Evolutionary conservation across 2,888 invertebrate species (phyloP).

Genomic region (Sphaerophoria rueppellii): DNA sequence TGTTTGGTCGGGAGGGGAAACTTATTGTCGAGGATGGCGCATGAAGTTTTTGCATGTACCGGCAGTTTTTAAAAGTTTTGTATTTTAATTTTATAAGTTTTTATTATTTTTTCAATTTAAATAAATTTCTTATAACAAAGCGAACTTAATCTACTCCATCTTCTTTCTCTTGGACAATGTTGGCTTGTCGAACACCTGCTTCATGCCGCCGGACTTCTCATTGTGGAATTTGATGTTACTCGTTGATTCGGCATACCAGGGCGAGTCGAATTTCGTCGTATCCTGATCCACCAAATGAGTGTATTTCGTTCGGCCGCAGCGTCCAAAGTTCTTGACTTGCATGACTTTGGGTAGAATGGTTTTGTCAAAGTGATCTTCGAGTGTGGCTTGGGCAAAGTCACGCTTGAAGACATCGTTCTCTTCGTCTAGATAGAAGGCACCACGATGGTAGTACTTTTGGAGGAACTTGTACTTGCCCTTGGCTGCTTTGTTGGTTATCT

Average conservation of each 20-base stretch:
- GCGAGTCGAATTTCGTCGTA: slow-evolving; percentile 98
- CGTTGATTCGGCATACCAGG: slow-evolving; percentile 96
- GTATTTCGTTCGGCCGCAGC: slow-evolving; percentile 99
- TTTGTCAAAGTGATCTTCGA: slow-evolving; percentile 99
- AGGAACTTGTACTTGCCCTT: slow-evolving; percentile 99
- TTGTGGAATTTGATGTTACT: slow-evolving; percentile 93
- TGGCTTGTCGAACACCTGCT: slow-evolving; percentile 95
- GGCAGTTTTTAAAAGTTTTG: background rate
- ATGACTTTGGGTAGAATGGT: slow-evolving; percentile 99
- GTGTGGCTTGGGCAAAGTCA: slow-evolving; percentile 96
- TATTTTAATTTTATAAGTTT: background rate
- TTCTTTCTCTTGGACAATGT: slow-evolving; percentile 83
- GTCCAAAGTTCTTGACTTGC: slow-evolving; percentile 99
- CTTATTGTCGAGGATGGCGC: background rate
- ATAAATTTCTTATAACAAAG: background rate
- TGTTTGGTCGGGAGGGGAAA: slow-evolving; percentile 48
- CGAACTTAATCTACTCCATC: slow-evolving; percentile 74
- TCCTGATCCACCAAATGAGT: slow-evolving; percentile 99
- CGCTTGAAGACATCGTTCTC: slow-evolving; percentile 95
- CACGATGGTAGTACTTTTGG: slow-evolving; percentile 99
- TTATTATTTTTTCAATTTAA: background rate
- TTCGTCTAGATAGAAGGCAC: slow-evolving; percentile 98
- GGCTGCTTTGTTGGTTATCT: slow-evolving; percentile 95
- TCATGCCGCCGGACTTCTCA: slow-evolving; percentile 95
- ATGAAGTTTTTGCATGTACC: background rate